Conservation (phyloP, 1,140 invertebrate species). For the Heliconius nattereri region DNA sequence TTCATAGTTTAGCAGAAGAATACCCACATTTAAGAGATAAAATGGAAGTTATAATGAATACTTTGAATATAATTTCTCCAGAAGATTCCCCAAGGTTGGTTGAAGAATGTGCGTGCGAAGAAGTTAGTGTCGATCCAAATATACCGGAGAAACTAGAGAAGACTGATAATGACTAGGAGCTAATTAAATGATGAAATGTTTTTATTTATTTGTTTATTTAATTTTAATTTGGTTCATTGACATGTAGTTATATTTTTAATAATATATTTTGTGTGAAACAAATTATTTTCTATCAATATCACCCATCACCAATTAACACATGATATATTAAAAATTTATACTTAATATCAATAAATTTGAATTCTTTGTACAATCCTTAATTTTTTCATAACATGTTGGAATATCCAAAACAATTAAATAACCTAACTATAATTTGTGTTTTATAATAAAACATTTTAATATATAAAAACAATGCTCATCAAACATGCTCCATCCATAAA, state of each 20-base stretch:
- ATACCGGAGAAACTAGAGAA: constrained; percentile 43
- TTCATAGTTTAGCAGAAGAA: constrained; percentile 48
- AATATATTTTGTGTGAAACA: constrained; percentile 7
- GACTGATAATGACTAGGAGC: constrained; percentile 13
- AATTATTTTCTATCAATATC: not conserved
- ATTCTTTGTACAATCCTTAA: not conserved
- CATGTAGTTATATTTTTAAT: not conserved
- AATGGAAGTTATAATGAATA: constrained; percentile 54
- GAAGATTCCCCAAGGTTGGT: constrained; percentile 47
- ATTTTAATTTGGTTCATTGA: constrained; percentile 28
- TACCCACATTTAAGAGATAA: constrained; percentile 59
- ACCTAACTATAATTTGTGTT: not conserved
- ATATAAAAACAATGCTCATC: not conserved
- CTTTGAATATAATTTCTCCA: constrained; percentile 61
- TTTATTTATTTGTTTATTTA: constrained; percentile 15
- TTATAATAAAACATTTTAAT: not conserved
- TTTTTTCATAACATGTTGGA: not conserved
- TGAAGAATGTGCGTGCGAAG: constrained; percentile 46
- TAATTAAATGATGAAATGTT: not conserved
- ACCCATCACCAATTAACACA: not conserved
- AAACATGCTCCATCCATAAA: too few species aligned
- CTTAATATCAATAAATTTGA: not conserved
- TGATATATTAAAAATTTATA: not conserved
- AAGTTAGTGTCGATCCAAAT: constrained; percentile 32
- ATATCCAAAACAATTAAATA: not conserved